Evolutionary conservation across 2,888 invertebrate species (phyloP).

Genomic region (Dolichomitus sp.): DNA sequence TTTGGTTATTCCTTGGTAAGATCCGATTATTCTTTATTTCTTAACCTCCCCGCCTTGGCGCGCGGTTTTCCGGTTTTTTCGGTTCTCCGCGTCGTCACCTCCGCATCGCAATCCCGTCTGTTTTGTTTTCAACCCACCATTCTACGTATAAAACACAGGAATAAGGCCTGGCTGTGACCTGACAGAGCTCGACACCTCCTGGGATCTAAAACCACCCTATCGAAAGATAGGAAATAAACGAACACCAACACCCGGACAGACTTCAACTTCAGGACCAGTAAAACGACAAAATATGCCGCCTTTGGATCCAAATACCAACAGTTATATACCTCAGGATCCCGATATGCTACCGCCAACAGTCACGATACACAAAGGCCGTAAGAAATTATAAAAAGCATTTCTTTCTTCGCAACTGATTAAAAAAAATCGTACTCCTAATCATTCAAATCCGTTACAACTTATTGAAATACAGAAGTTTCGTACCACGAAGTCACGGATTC

Average conservation of each 20-base stretch:
- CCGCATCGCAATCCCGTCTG: conserved; percentile 78
- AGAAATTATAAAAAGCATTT: conserved; percentile 63
- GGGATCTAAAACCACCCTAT: conserved; percentile 86
- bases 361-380: conserved; percentile 87
- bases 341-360: conserved; percentile 88
- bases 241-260: conserved; percentile 80
- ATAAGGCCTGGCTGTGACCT: conserved; percentile 95
- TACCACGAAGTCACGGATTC: conserved; percentile 88
- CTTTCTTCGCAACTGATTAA: neutral
- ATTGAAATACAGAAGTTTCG: conserved; percentile 85
- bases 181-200: conserved; percentile 91
- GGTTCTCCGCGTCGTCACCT: conserved; percentile 58
- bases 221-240: conserved; percentile 83
- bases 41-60: conserved; percentile 68
- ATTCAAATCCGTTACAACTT: neutral
- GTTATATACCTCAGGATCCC: conserved; percentile 88
- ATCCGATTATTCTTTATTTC: conserved; percentile 67
- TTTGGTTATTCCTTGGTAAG: conserved; percentile 40
- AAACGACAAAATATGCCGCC: conserved; percentile 85
- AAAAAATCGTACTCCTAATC: neutral
- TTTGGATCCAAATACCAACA: conserved; percentile 87
- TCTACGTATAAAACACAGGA: conserved; percentile 85
- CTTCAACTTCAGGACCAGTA: conserved; percentile 71
- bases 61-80: conserved; percentile 43
- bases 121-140: conserved; percentile 80